phyloP scores from a whole-genome alignment of 2,113 vertebrate genomes.

The Pomatorhinus ruficollis region DNA sequence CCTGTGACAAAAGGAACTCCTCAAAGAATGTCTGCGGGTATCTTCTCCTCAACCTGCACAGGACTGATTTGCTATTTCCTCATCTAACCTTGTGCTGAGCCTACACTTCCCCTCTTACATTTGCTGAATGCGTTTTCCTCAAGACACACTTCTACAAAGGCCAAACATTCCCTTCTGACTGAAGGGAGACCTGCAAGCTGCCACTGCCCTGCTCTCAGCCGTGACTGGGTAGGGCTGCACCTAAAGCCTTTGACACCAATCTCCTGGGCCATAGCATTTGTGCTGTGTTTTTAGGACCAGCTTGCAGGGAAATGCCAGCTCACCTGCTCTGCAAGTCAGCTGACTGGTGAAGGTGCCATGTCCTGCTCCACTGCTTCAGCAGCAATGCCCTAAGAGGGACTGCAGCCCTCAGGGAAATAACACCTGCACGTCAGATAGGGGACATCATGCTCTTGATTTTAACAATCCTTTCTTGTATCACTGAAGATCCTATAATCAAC shows the following conservation, averaged over 20 bases:
- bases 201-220: neutral
- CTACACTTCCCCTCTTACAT: neutral
- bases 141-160: neutral
- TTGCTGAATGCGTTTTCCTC: neutral
- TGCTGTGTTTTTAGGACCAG: neutral
- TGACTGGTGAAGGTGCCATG: neutral
- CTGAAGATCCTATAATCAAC: neutral
- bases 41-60: neutral
- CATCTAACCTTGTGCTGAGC: neutral
- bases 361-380: neutral
- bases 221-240: neutral
- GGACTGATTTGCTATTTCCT: neutral
- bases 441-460: neutral
- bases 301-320: neutral
- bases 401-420: neutral
- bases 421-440: neutral
- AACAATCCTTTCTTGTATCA: neutral
- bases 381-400: neutral
- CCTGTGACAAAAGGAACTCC: neutral
- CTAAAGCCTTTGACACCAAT: neutral
- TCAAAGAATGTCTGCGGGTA: neutral
- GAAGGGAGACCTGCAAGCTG: neutral
- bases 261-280: rapidly evolving
- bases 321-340: neutral
- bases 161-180: neutral